Evolutionary conservation across 2,113 vertebrate species (phyloP).

Genomic region (Phrynocephalus versicolor): DNA sequence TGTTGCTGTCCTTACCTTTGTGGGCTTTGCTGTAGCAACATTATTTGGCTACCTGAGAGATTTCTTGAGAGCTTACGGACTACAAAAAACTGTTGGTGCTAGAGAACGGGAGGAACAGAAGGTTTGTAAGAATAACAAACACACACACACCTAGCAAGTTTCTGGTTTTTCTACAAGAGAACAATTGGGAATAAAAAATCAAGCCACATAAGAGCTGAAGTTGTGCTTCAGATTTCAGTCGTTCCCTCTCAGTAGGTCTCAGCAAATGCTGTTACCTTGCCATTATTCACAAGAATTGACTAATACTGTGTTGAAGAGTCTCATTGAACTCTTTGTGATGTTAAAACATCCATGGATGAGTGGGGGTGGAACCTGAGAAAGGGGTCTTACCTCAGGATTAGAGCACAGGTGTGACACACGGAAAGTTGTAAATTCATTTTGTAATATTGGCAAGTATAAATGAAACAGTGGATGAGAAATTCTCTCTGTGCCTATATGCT

Average conservation of each 20-base stretch:
- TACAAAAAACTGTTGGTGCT: constrained; percentile 87
- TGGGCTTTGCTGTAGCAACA: constrained; percentile 88
- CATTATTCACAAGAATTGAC: background rate
- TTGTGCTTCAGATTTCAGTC: background rate
- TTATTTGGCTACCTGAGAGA: constrained; percentile 93
- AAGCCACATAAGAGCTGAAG: background rate
- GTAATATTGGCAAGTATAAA: too few relatives aligned
- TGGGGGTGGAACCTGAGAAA: too few relatives aligned
- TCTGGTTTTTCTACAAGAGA: too few relatives aligned
- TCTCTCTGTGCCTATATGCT: too few relatives aligned
- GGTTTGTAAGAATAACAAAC: constrained; percentile 73
- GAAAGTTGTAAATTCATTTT: too few relatives aligned
- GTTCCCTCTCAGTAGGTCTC: background rate
- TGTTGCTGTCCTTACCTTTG: constrained; percentile 87
- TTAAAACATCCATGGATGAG: too few relatives aligned
- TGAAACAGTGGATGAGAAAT: too few relatives aligned
- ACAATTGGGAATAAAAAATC: background rate
- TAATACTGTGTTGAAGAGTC: background rate
- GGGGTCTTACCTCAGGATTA: too few relatives aligned
- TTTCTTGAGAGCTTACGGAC: constrained; percentile 87
- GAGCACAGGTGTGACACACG: too few relatives aligned
- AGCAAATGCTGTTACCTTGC: background rate
- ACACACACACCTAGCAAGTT: too few relatives aligned
- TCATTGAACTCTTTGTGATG: too few relatives aligned
- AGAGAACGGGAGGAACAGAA: constrained; percentile 89